Evolutionary conservation across 2,888 invertebrate genomes (phyloP).

Genomic region (Drosophila prolongata): DNA sequence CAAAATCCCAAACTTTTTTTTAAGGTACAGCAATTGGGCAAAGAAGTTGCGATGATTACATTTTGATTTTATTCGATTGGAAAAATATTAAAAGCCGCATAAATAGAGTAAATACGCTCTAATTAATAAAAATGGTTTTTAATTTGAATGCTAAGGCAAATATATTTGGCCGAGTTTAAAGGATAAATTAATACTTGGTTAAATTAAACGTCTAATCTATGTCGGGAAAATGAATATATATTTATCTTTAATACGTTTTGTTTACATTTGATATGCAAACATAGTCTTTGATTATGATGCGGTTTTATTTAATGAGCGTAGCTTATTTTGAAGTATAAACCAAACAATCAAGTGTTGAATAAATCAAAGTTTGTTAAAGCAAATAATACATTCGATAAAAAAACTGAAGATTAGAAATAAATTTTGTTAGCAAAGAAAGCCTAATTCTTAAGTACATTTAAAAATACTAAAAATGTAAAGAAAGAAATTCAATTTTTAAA

Average conservation of each 20-base stretch:
- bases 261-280: background rate
- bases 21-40: constrained; percentile 5
- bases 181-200: too few species aligned
- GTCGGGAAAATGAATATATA: too few species aligned
- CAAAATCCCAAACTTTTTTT: constrained; percentile 3
- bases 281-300: background rate
- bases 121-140: background rate
- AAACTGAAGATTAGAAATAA: background rate
- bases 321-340: background rate
- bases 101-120: background rate
- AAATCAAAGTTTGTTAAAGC: background rate
- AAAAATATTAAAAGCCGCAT: constrained; percentile 10
- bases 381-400: background rate
- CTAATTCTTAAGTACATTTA: too few species aligned
- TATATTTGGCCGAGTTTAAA: too few species aligned
- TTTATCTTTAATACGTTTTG: background rate
- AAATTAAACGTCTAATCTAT: background rate
- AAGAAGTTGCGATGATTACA: constrained; percentile 1
- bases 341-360: background rate
- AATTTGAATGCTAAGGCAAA: too few species aligned
- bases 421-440: too few species aligned
- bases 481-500: too few species aligned
- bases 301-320: background rate
- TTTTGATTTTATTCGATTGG: constrained; percentile 16
- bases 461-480: too few species aligned